Conservation (phyloP, 2,797 vertebrate species). For the Microctenopoma stevenorrisi region DNA sequence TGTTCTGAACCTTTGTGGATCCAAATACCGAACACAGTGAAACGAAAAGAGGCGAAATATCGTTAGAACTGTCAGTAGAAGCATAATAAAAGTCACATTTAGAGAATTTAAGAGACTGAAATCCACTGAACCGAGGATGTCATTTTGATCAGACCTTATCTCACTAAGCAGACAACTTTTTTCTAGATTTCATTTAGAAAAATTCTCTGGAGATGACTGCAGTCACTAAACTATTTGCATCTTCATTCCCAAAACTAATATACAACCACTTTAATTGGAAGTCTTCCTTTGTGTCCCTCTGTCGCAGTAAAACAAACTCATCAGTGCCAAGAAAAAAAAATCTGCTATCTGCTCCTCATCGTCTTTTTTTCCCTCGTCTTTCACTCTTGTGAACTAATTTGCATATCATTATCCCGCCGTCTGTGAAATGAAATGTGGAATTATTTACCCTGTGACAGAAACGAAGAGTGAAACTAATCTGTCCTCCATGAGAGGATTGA, state of each 20-base stretch:
- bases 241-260: constrained; percentile 7
- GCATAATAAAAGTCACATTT: too few relatives aligned
- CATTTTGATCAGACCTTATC: too few relatives aligned
- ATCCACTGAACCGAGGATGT: too few relatives aligned
- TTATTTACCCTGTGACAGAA: constrained; percentile 36
- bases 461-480: constrained; percentile 36
- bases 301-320: constrained; percentile 54
- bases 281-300: constrained; percentile 43
- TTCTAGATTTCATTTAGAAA: constrained; percentile 1
- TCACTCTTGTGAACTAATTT: constrained; percentile 67
- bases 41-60: too few relatives aligned
- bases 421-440: constrained; percentile 39
- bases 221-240: not conserved
- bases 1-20: too few relatives aligned
- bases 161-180: too few relatives aligned
- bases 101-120: too few relatives aligned
- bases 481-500: constrained; percentile 37
- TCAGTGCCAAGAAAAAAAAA: constrained; percentile 40
- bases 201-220: not conserved
- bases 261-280: not conserved
- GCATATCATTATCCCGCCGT: constrained; percentile 69
- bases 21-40: too few relatives aligned
- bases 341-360: constrained; percentile 56
- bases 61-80: too few relatives aligned
- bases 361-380: constrained; percentile 11